These are phyloP conservation scores for Psix sp. DNA, from an alignment of 1,140 invertebrate species.

Conservation along the genomic window DNA sequence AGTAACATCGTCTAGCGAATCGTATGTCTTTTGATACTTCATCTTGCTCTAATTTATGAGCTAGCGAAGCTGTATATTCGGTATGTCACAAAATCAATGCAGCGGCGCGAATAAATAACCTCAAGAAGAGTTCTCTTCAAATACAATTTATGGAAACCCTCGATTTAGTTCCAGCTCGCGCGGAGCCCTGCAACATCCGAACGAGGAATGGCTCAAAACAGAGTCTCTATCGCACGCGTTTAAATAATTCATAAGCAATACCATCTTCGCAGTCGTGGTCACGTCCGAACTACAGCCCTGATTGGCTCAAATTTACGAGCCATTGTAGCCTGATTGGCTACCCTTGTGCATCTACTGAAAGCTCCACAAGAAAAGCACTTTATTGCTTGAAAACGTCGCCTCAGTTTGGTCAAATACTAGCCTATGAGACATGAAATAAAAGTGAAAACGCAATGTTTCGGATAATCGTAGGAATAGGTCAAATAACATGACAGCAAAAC, in stretches of 20 bases:
- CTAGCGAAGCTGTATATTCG: conserved; percentile 44
- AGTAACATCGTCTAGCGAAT: conserved; percentile 25
- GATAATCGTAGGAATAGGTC: background rate
- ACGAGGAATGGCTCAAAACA: conserved; percentile 59
- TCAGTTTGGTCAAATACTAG: no score
- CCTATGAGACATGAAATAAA: background rate
- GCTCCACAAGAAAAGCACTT: conserved; percentile 70
- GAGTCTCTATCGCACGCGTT: conserved; percentile 57
- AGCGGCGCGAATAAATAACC: conserved; percentile 53
- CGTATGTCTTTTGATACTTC: conserved; percentile 41
- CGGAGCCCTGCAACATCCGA: conserved; percentile 36
- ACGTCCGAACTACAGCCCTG: conserved; percentile 71
- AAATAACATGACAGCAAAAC: background rate
- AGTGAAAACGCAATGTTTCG: background rate
- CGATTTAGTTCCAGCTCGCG: conserved; percentile 33
- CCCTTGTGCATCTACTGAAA: conserved; percentile 71
- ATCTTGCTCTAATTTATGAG: conserved; percentile 52
- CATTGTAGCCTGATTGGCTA: conserved; percentile 75
- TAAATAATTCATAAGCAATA: conserved; percentile 78
- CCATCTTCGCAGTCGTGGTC: conserved; percentile 68
- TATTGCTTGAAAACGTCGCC: conserved; percentile 65
- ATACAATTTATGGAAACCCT: conserved; percentile 59
- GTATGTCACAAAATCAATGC: conserved; percentile 55
- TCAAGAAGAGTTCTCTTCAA: conserved; percentile 50
- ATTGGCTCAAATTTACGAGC: conserved; percentile 76